Conservation (phyloP, 2,888 invertebrate genomes). For the Himalopsyche japonica region DNA sequence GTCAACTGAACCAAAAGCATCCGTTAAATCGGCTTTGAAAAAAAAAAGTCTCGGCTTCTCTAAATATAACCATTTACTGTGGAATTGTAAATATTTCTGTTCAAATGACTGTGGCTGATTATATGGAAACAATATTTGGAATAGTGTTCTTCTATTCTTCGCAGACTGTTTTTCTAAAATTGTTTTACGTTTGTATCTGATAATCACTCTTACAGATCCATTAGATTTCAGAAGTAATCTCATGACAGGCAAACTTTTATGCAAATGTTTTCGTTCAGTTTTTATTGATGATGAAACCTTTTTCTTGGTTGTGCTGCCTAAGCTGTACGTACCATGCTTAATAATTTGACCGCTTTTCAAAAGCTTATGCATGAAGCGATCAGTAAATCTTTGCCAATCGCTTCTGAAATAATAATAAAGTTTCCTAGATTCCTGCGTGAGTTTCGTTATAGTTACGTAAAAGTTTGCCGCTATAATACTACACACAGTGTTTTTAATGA, state of each 20-base stretch:
- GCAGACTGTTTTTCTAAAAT: slow-evolving; percentile 17
- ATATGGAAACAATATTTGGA: slow-evolving; percentile 24
- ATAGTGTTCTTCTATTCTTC: slow-evolving; percentile 23
- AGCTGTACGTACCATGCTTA: slow-evolving; percentile 47
- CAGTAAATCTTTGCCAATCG: slow-evolving; percentile 57
- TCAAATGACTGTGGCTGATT: slow-evolving; percentile 8
- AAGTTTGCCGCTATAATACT: slow-evolving; percentile 53
- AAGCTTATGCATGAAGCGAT: slow-evolving; percentile 50
- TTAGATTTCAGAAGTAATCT: slow-evolving; percentile 34
- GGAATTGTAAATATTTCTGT: slow-evolving; percentile 41
- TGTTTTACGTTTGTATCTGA: slow-evolving; percentile 31
- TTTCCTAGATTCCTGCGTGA: slow-evolving; percentile 53
- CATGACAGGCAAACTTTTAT: slow-evolving; percentile 45
- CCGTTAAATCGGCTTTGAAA: slow-evolving; percentile 55
- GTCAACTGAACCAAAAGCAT: slow-evolving; percentile 58
- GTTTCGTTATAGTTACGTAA: slow-evolving; percentile 54
- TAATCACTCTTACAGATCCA: slow-evolving; percentile 26
- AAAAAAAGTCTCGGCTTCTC: slow-evolving; percentile 54
- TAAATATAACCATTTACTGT: slow-evolving; percentile 48
- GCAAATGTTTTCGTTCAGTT: slow-evolving; percentile 45
- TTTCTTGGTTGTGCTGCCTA: slow-evolving; percentile 51
- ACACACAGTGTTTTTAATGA: slow-evolving; percentile 49
- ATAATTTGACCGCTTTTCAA: slow-evolving; percentile 47
- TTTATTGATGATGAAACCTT: neutral
- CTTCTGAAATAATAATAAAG: slow-evolving; percentile 54